phyloP scores from a whole-genome alignment of 2,888 invertebrate genomes.

The Oxyteleia sp. region DNA sequence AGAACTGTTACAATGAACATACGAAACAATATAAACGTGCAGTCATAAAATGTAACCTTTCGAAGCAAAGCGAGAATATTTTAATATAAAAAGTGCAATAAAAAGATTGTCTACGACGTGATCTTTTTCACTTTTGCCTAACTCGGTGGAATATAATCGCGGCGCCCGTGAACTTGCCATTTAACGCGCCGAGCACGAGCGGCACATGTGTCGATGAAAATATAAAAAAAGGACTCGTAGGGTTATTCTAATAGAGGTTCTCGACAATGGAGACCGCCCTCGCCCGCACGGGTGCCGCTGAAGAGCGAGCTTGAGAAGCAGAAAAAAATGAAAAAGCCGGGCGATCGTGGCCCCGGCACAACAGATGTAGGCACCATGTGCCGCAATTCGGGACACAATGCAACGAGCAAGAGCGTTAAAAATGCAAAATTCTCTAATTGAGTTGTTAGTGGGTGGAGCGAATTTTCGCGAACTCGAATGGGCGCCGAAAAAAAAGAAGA shows the following conservation, averaged over 20 bases:
- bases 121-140: conserved; percentile 60
- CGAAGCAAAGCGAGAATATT: no score
- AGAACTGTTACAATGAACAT: no score
- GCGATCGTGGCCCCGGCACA: conserved; percentile 79
- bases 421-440: conserved; percentile 84
- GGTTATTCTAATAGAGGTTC: conserved; percentile 79
- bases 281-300: conserved; percentile 70
- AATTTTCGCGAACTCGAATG: conserved; percentile 52
- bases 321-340: conserved; percentile 74
- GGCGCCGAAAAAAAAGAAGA: conserved; percentile 39
- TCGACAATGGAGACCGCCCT: conserved; percentile 70
- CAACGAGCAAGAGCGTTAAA: conserved; percentile 78
- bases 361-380: conserved; percentile 85
- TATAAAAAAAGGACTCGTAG: conserved; percentile 77
- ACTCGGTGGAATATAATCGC: conserved; percentile 72
- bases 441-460: conserved; percentile 80
- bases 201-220: conserved; percentile 76
- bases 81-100: conserved; percentile 56
- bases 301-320: conserved; percentile 67
- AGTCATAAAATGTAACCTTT: no score
- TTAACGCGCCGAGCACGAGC: conserved; percentile 73
- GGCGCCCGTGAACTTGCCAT: conserved; percentile 72
- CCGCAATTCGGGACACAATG: conserved; percentile 82
- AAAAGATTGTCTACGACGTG: conserved; percentile 49
- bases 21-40: no score